Base-by-base conservation (phyloP, 1,140 invertebrate species). In the Hyles vespertilio region DNA sequence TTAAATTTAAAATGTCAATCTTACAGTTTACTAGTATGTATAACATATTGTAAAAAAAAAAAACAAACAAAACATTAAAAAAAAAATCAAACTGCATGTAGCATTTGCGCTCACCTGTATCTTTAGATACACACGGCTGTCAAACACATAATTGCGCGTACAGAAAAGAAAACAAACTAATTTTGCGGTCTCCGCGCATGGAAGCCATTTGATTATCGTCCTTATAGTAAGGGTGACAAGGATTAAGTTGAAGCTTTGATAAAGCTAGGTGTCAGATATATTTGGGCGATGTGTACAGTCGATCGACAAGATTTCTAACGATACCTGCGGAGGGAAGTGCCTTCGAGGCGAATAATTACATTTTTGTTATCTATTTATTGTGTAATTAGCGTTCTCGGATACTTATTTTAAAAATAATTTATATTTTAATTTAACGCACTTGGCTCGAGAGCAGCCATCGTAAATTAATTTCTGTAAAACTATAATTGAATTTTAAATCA, bases 101-200 rank as follows among this genome's bases (percentile, higher is more conserved):
- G 8, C 36, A 40, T 74, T 61, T 72, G 65, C 61, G 54, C 50
- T 49, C 56, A 67, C 65, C 69, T 77, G 79, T 85, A 85, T 81
- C 63, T 72, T 67, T 61, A 58, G 58, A 74, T 43, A 72, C 67
- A 77, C 72, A 76, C 67, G 70, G 72, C 81, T 88, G 85, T 88
- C 85, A 86, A 84, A 88, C 75, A 81, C 79, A 80, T 88, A 88
- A 88, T 88, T 88, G 78, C 83, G 77, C 71, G 78, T 79, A 87
- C 77, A 83, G 74, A 84, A 77, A 79, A 79, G 70, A 72, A 72
- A 62, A 67, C 81, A 72, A 80, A 68, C 49, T 53, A 59, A 56
- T 47, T 70, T 72, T 84, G 63, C 69, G 46, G 65, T 65, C 70
- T 46, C 9, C 12, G 32, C 33, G 22, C 5, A 45, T 33, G 6